Base-by-base conservation (phyloP, 2,113 vertebrate genomes). In the Dipodomys stephensi region DNA sequence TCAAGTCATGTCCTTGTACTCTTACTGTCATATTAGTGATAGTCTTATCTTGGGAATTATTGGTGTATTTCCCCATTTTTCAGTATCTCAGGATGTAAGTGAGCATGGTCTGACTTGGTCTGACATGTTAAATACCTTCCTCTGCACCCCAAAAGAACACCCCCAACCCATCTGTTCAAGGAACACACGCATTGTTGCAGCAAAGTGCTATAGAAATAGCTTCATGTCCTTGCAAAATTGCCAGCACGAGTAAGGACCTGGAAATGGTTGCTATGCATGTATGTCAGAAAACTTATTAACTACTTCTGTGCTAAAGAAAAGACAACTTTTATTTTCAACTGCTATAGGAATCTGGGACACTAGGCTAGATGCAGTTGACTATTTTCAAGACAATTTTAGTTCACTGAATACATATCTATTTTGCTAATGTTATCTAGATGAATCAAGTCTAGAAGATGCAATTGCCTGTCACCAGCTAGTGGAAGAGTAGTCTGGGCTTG, bases 221-320 rank as follows among this genome's bases (percentile, higher is more conserved):
- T 83, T 81, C 85, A 67, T 69, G 94, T 94, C 94, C 95, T 97
- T 96, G 92, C 92, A 95, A 79, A 96, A 90, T 77, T 89, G 83
- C 39, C 88, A 62, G 23, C 86, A 84, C 93, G 79, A 23, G 20
- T 6, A 78, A 93, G 84, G 90, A 94, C 90, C 88, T 94, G 95
- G 94, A 89, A 96, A 65, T 97, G 88, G 92, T 90, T 89, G 78
- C 79, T 97, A 88, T 86, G 87, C 23, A 0, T 94, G 87, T 57
- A 67, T 91, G 7, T 39, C 9, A 0, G 68, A 60, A 91, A 71
- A 4, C 72, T 67, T 84, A 92, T 97, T 96, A 97, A 97, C 96
- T 64, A 35, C 0, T 0, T 96, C 65, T 35, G 22, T 53, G 11
- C 85, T 39, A 46, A 67, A 77, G 67, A 78, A 90, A 90, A 74